These are phyloP conservation scores for Nezara viridula DNA, from an alignment of 2,888 invertebrate genomes.

Conservation along the genomic window DNA sequence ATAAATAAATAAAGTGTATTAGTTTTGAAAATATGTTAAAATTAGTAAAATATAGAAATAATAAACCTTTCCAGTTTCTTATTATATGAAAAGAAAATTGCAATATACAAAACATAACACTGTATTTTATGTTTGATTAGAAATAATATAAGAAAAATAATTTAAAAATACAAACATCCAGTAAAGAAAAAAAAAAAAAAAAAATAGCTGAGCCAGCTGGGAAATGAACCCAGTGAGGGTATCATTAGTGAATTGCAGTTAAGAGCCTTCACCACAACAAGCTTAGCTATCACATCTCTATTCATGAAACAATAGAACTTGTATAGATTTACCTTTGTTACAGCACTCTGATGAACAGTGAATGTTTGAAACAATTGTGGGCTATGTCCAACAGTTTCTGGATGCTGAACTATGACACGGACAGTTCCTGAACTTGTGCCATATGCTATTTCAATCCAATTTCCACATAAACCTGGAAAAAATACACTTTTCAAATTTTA, in stretches of 20 bases:
- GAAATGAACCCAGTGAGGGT: neutral
- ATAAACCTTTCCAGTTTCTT: no score
- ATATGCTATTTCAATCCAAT: conserved; percentile 99
- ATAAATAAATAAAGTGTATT: no score
- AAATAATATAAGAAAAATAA: no score
- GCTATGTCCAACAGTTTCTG: conserved; percentile 98
- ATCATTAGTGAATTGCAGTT: no score
- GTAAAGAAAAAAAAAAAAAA: no score
- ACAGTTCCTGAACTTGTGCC: conserved; percentile 97
- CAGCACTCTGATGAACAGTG: conserved; percentile 95
- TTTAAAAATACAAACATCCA: no score
- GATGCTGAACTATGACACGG: conserved; percentile 97
- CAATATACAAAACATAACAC: no score
- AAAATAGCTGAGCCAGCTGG: neutral
- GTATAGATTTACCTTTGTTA: conserved; percentile 81
- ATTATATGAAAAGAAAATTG: no score
- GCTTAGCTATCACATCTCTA: neutral
- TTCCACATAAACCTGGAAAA: conserved; percentile 88
- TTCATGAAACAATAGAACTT: conserved; percentile 39
- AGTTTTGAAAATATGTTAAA: no score
- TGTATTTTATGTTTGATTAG: no score
- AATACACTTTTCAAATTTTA: neutral
- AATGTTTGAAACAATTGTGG: conserved; percentile 99
- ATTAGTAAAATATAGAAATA: no score
- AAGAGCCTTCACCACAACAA: neutral